A percentile compares a stretch with the other conserved stretches of the same genome.
phyloP scores from a whole-genome alignment of 2,888 invertebrate genomes.

The Hemicrepidius hirtus region DNA sequence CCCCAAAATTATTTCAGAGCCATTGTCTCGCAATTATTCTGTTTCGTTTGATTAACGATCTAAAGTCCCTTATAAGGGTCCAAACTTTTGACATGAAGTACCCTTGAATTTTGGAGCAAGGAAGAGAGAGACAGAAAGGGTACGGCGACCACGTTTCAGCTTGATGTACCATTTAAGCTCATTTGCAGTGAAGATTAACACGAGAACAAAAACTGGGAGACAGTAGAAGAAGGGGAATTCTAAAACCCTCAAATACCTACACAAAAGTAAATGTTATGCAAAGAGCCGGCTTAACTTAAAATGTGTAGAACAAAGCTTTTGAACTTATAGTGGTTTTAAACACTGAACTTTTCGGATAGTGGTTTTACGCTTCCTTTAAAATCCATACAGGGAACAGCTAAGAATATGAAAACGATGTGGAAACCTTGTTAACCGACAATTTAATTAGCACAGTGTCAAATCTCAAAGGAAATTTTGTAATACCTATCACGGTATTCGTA shows the following conservation, averaged over 20 bases:
- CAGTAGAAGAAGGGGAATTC: slow-evolving; percentile 14
- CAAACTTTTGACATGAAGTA: slow-evolving; percentile 24
- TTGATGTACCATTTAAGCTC: slow-evolving; percentile 26
- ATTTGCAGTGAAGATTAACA: slow-evolving; percentile 29
- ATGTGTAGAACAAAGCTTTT: slow-evolving; percentile 23
- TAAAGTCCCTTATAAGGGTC: slow-evolving; percentile 16
- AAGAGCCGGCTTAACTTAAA: slow-evolving; percentile 24
- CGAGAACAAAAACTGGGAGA: slow-evolving; percentile 24
- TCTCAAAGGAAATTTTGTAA: too few relatives aligned
- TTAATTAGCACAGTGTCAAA: too few relatives aligned
- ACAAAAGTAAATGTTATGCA: slow-evolving; percentile 33
- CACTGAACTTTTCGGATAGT: slow-evolving; percentile 6
- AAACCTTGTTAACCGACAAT: too few relatives aligned
- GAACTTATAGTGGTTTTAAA: slow-evolving; percentile 20
- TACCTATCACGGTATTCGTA: too few relatives aligned
- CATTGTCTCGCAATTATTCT: slow-evolving; percentile 18
- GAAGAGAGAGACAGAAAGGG: neutral
- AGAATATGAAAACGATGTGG: neutral
- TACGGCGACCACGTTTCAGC: slow-evolving; percentile 3
- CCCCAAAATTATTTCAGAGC: neutral
- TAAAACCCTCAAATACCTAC: slow-evolving; percentile 22
- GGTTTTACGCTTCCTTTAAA: slow-evolving; percentile 11
- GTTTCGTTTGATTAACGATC: slow-evolving; percentile 22
- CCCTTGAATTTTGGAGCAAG: slow-evolving; percentile 7
- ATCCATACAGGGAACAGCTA: neutral